Percentiles rank a stretch among this genome's conserved stretches.
Conservation (phyloP, 2,113 vertebrate genomes). For the Anser brachyrhynchus region DNA sequence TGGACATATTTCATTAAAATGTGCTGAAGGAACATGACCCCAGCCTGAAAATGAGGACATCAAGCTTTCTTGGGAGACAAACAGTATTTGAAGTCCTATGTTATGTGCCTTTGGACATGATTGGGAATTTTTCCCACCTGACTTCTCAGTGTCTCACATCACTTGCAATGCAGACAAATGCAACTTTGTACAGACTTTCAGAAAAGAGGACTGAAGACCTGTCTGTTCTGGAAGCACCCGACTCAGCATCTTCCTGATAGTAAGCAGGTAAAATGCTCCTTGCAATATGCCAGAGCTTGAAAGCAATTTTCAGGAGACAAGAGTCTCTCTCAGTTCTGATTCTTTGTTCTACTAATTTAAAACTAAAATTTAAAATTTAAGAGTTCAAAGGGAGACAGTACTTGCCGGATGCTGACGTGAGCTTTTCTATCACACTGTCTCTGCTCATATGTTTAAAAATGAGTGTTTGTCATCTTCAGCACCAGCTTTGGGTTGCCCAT, state of each 20-base stretch:
- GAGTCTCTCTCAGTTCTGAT: neutral
- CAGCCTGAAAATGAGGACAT: conserved; percentile 6
- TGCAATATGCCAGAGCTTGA: neutral
- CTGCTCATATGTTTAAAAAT: neutral
- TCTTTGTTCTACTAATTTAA: neutral
- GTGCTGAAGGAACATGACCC: neutral
- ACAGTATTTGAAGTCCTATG: neutral
- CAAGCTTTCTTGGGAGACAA: neutral
- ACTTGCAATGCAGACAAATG: neutral
- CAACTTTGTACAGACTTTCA: neutral
- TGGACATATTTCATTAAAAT: conserved; percentile 29
- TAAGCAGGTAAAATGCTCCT: neutral
- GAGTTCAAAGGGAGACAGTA: neutral
- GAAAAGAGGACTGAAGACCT: neutral
- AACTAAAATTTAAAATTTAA: neutral
- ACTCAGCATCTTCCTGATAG: neutral
- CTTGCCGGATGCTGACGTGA: neutral
- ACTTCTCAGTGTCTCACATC: neutral
- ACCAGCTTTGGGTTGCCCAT: neutral
- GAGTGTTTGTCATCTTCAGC: neutral
- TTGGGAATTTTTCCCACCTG: neutral
- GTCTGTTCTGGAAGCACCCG: neutral
- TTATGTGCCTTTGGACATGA: neutral
- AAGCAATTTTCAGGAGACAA: neutral
- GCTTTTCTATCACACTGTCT: neutral